A percentile compares a stretch with the other conserved stretches of the same genome.
These are phyloP conservation scores for Stenurella melanura DNA, from an alignment of 2,888 invertebrate species.

Conservation along the genomic window DNA sequence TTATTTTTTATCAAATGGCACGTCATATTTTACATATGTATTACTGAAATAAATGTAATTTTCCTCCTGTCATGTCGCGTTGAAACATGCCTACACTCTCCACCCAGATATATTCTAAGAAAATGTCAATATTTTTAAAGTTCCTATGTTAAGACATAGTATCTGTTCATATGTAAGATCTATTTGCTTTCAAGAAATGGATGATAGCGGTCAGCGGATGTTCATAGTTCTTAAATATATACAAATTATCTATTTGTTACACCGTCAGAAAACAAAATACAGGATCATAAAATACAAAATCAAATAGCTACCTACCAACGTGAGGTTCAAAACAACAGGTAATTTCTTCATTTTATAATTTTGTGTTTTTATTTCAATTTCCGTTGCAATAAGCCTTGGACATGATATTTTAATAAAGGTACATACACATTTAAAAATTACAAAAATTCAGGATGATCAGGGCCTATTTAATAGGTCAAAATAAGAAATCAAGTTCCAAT, in stretches of 20 bases:
- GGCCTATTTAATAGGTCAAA: no score
- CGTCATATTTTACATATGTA: neutral
- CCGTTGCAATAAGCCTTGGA: no score
- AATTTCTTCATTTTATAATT: no score
- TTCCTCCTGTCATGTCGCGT: neutral
- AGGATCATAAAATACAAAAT: neutral
- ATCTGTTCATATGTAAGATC: neutral
- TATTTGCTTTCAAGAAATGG: neutral
- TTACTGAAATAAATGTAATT: neutral
- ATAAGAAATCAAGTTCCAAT: no score
- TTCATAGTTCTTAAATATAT: neutral
- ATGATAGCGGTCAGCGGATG: neutral
- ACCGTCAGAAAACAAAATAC: neutral
- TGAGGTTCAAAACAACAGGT: no score
- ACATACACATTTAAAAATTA: no score
- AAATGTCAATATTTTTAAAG: neutral
- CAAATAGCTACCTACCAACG: neutral
- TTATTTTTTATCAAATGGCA: conserved; percentile 3
- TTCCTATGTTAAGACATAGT: neutral
- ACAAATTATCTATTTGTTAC: no score
- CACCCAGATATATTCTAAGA: neutral
- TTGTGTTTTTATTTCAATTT: no score
- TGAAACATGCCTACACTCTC: neutral
- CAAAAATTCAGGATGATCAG: no score
- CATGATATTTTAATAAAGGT: no score